Conservation (phyloP, 2,113 vertebrate species). For the Rhabdomys dilectus region DNA sequence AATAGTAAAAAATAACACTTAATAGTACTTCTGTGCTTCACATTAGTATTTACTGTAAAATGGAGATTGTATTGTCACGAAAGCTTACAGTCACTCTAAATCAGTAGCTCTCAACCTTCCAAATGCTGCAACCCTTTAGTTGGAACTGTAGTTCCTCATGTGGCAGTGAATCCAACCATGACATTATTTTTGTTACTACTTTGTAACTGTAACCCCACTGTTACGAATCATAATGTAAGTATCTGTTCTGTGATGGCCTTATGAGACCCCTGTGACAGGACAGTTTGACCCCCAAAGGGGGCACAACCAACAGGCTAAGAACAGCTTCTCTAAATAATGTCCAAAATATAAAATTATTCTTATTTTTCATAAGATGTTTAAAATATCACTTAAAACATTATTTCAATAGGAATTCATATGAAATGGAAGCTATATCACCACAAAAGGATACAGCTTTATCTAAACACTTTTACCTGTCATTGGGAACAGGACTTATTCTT, state of each 20-base stretch:
- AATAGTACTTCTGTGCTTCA: neutral
- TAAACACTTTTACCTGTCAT: neutral
- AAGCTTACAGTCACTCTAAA: neutral
- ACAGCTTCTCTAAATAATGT: slow-evolving; percentile 2
- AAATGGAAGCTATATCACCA: slow-evolving; percentile 35
- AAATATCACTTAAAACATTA: slow-evolving; percentile 5
- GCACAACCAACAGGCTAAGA: neutral
- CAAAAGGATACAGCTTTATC: slow-evolving; percentile 18
- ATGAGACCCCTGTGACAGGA: neutral
- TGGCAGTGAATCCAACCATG: neutral
- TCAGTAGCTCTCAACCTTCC: neutral
- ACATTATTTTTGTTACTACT: neutral
- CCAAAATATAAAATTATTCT: slow-evolving; percentile 28
- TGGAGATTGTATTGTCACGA: slow-evolving; percentile 31
- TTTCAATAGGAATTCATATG: slow-evolving; percentile 5
- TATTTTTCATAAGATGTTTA: slow-evolving; percentile 2
- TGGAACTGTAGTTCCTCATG: neutral
- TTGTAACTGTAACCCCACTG: neutral
- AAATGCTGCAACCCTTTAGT: neutral
- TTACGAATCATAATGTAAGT: neutral
- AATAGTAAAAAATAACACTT: slow-evolving; percentile 34
- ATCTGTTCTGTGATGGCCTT: neutral
- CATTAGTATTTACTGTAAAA: neutral
- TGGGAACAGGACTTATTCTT: slow-evolving; percentile 45
- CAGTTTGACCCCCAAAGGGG: neutral